These are phyloP conservation scores for Parthenolecanium corni DNA, from an alignment of 2,888 invertebrate genomes.

Conservation along the genomic window DNA sequence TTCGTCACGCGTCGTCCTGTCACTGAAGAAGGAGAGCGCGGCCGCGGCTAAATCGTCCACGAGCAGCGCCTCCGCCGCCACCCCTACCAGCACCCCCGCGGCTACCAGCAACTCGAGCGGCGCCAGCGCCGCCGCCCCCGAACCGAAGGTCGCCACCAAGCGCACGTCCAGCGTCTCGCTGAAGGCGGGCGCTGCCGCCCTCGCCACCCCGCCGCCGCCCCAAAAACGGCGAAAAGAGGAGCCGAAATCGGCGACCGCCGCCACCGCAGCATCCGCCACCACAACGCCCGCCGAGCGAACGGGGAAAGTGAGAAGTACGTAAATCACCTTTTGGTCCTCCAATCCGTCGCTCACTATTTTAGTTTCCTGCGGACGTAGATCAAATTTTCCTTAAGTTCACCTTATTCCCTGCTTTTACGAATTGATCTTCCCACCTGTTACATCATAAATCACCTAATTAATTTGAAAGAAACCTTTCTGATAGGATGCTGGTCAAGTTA, in stretches of 20 bases:
- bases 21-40: constrained; percentile 29
- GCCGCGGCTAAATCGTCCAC: constrained; percentile 13
- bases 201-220: constrained; percentile 3
- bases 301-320: constrained; percentile 25
- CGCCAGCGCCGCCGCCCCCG: background rate
- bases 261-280: constrained; percentile 17
- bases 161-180: constrained; percentile 12
- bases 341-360: too few relatives aligned
- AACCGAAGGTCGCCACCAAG: constrained; percentile 10
- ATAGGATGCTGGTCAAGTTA: too few relatives aligned
- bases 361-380: background rate
- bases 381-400: too few relatives aligned
- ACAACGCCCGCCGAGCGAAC: background rate
- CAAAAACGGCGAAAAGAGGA: constrained; percentile 29
- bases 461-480: too few relatives aligned
- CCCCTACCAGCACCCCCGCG: background rate
- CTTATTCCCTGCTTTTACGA: too few relatives aligned
- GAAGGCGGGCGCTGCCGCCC: background rate
- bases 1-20: constrained; percentile 18
- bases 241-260: constrained; percentile 27
- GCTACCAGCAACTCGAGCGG: constrained; percentile 13
- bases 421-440: too few relatives aligned
- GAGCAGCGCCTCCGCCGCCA: constrained; percentile 17
- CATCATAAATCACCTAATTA: too few relatives aligned
- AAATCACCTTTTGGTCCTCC: background rate